A percentile compares a stretch with the other conserved stretches of the same genome.
phyloP scores from a whole-genome alignment of 2,888 invertebrate species.

The Encarsia formosa region DNA sequence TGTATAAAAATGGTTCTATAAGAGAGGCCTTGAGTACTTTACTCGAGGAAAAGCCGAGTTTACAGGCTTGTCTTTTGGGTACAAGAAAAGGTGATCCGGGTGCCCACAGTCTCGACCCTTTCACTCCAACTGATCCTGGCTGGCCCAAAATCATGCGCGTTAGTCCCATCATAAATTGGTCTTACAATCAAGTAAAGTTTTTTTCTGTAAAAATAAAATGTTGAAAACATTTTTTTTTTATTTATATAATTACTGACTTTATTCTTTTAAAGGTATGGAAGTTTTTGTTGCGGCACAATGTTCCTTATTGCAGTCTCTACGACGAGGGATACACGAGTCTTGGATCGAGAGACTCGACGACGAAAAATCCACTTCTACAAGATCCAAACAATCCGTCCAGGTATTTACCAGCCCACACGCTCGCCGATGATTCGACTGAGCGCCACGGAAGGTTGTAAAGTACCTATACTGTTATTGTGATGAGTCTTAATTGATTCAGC shows the following conservation, averaged over 20 bases:
- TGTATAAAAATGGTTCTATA: slow-evolving; percentile 66
- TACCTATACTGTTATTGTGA: no score
- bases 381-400: slow-evolving; percentile 37
- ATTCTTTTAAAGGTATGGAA: slow-evolving; percentile 69
- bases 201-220: not conserved
- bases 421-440: slow-evolving; percentile 42
- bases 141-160: slow-evolving; percentile 91
- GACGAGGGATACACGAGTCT: slow-evolving; percentile 68
- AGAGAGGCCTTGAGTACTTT: slow-evolving; percentile 67
- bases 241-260: not conserved
- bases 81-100: slow-evolving; percentile 84
- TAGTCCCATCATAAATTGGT: slow-evolving; percentile 89
- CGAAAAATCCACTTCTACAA: slow-evolving; percentile 43
- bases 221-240: not conserved
- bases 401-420: slow-evolving; percentile 44
- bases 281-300: slow-evolving; percentile 70
- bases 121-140: slow-evolving; percentile 79
- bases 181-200: slow-evolving; percentile 62
- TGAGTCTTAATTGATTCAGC: no score
- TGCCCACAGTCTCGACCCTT: slow-evolving; percentile 62
- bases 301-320: slow-evolving; percentile 90
- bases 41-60: slow-evolving; percentile 58
- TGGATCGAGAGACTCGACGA: slow-evolving; percentile 39
- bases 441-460: slow-evolving; percentile 42
- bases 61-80: slow-evolving; percentile 90